These are phyloP conservation scores for Parnassius mnemosyne DNA, from an alignment of 2,888 invertebrate species.

Conservation along the genomic window DNA sequence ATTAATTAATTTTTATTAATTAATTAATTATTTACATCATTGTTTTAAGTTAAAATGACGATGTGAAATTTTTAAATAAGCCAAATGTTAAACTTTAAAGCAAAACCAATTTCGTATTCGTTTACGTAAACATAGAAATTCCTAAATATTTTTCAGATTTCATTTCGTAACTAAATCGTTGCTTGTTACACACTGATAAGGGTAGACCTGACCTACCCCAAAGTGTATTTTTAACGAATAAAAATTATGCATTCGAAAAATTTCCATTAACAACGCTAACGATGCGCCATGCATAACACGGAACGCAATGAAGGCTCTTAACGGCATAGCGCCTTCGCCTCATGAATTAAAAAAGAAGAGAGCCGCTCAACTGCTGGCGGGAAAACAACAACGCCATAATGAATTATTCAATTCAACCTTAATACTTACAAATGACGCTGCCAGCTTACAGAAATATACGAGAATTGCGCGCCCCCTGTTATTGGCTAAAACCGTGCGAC, in stretches of 20 bases:
- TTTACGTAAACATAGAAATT: no score
- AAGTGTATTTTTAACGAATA: constrained; percentile 23
- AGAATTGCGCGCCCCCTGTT: constrained; percentile 28
- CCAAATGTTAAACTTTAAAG: no score
- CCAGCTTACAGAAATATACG: constrained; percentile 41
- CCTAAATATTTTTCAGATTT: no score
- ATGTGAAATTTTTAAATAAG: no score
- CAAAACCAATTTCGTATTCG: no score
- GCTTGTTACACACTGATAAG: not conserved
- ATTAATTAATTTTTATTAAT: no score
- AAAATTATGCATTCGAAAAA: constrained; percentile 48
- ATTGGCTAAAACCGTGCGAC: constrained; percentile 39
- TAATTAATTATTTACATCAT: no score
- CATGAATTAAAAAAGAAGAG: constrained; percentile 40
- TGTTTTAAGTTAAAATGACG: no score
- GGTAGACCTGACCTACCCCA: constrained; percentile 37
- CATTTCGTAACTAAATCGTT: not conserved
- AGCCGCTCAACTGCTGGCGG: constrained; percentile 42
- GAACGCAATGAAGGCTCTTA: constrained; percentile 24
- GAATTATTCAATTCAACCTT: constrained; percentile 61
- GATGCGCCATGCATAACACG: constrained; percentile 46
- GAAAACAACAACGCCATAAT: constrained; percentile 58
- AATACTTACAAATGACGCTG: constrained; percentile 63
- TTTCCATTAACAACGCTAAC: constrained; percentile 46
- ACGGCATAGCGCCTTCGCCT: constrained; percentile 36